These are phyloP conservation scores for Steatocranus sp. DNA, from an alignment of 2,797 vertebrate genomes.

Conservation along the genomic window DNA sequence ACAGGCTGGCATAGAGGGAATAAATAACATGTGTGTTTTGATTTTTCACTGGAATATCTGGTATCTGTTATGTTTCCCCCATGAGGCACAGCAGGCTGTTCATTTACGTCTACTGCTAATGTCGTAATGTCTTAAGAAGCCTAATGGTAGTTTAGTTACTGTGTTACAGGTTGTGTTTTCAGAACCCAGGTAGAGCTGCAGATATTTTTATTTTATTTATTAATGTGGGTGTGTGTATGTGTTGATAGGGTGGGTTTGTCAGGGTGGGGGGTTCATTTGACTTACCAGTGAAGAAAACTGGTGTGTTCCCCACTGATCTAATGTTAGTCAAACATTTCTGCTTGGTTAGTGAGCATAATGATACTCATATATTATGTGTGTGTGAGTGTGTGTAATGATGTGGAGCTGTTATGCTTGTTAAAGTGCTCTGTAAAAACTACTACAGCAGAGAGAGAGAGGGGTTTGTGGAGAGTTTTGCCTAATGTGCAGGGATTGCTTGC, in stretches of 20 bases:
- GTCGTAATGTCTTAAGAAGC: background rate
- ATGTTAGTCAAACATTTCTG: slow-evolving; percentile 36
- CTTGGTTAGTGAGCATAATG: slow-evolving; percentile 46
- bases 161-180: background rate
- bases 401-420: slow-evolving; percentile 15
- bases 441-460: slow-evolving; percentile 26
- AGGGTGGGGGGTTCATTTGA: background rate
- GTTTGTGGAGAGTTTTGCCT: slow-evolving; percentile 53
- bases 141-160: background rate
- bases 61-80: background rate
- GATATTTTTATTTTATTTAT: background rate
- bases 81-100: background rate
- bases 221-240: background rate
- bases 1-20: background rate
- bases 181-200: background rate
- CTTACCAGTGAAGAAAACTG: background rate
- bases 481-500: slow-evolving; percentile 64
- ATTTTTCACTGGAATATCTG: background rate
- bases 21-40: background rate
- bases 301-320: slow-evolving; percentile 9
- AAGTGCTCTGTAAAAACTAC: slow-evolving; percentile 35
- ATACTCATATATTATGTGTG: slow-evolving; percentile 1
- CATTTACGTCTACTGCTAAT: background rate
- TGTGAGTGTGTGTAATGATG: slow-evolving; percentile 35
- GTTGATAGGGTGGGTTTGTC: background rate